Evolutionary conservation across 35 echinoderm and acorn worm genomes (phyloP), one percentile per base, ranked within the genome.

Genomic region (Ophiothrix spiculata): DNA sequence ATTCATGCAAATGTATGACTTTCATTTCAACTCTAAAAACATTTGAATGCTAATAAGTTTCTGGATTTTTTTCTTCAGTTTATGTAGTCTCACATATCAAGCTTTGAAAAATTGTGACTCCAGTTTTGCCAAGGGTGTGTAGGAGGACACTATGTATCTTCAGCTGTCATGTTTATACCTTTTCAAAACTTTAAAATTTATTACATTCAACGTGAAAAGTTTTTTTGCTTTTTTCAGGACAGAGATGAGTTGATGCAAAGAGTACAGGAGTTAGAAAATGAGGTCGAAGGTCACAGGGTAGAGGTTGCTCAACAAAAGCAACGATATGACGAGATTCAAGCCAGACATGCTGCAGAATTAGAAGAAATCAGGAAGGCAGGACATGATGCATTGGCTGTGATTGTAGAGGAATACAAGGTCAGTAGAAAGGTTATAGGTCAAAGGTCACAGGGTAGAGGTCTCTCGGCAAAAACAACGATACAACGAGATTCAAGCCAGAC

Each of bases 371-470:
- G 96, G 37, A 90, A 87, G 56, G 96, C 96, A 33, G 96, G 96
- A 23, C 96, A 99, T 56, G 85, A 99, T 37, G 90, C 96, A 36
- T 79, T 99, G 60, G 89, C 96, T 17, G 80, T 99, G 1, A 99
- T 99, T 31, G 86, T 99, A 17, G 96, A 99, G 69, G 96, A 99
- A 75, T 99, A 99, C 41, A 99, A 99, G 92, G 96, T 99, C 83
- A n/a, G n/a, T n/a, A 45, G 31, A n/a, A 0, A 29, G 1, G 4
- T 29, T n/a, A n/a, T n/a, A n/a, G 40, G 86, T 88, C 37, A 78
- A 88, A 88, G 86, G 86, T 88, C 86, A 88, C 35, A 40, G 86
- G 32, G 32, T 63, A 19, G 85, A 87, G 34, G 56, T 75, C 0
- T 85, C 82, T 35, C 60, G 84, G 80, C 85, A 92, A 75, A 81